Conservation (phyloP, 1,140 invertebrate genomes). For the Antheraea pernyi region DNA sequence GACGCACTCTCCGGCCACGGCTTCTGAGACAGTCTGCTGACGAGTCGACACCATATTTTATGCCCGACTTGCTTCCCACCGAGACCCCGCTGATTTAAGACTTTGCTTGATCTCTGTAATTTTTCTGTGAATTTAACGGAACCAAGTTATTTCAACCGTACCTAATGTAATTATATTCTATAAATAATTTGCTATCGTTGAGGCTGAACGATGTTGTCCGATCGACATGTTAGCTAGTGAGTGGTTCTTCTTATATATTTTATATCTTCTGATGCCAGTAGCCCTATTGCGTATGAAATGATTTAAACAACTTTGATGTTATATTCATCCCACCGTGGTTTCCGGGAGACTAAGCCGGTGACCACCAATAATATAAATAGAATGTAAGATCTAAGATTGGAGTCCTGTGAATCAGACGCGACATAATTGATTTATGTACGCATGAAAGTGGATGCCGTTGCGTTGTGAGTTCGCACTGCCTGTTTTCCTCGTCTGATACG, state of each 20-base stretch:
- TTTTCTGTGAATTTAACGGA: background rate
- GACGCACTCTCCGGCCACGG: slow-evolving; percentile 79
- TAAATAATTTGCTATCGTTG: background rate
- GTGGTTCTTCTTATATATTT: background rate
- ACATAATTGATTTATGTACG: slow-evolving; percentile 54
- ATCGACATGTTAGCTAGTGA: slow-evolving; percentile 4
- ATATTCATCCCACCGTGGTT: slow-evolving; percentile 60
- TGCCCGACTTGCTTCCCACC: slow-evolving; percentile 28
- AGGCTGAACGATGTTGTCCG: background rate
- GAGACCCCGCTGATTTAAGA: slow-evolving; percentile 14
- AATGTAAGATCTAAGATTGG: background rate
- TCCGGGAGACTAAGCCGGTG: slow-evolving; percentile 29
- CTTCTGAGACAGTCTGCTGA: slow-evolving; percentile 59
- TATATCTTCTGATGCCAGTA: background rate
- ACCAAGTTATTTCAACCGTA: background rate
- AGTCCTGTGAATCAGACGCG: slow-evolving; percentile 16
- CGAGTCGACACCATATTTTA: background rate
- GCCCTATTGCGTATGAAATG: background rate
- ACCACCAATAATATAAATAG: slow-evolving; percentile 42
- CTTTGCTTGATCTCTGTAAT: slow-evolving; percentile 20
- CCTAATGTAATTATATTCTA: background rate
- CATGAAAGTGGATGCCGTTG: slow-evolving; percentile 74
- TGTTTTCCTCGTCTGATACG: slow-evolving; percentile 39
- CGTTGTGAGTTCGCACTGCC: slow-evolving; percentile 60
- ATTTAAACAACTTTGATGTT: slow-evolving; percentile 29